phyloP scores from a whole-genome alignment of 2,888 invertebrate genomes.

The Athalia rosae region DNA sequence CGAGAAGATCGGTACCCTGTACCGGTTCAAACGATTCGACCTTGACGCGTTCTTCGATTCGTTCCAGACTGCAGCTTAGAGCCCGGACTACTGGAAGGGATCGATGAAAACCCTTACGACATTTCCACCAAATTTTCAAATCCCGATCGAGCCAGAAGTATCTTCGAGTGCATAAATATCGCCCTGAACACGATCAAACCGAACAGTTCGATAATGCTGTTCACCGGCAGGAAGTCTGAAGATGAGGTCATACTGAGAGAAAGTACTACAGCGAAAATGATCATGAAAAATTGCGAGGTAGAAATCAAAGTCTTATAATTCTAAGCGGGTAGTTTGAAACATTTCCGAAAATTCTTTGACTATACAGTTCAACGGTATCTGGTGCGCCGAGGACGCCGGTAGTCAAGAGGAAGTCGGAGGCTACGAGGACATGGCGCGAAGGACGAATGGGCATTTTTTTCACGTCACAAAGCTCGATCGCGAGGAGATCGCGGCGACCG shows the following conservation, averaged over 20 bases:
- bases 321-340: neutral
- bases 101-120: neutral
- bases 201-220: constrained; percentile 47
- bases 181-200: constrained; percentile 43
- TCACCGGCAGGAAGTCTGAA: constrained; percentile 46
- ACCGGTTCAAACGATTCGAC: neutral
- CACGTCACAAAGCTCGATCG: constrained; percentile 37
- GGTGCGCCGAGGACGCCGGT: constrained; percentile 13
- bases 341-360: neutral
- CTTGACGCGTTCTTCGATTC: neutral
- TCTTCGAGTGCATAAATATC: constrained; percentile 33
- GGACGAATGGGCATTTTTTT: constrained; percentile 24
- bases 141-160: neutral
- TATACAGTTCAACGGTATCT: constrained; percentile 32
- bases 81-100: neutral
- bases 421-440: constrained; percentile 13
- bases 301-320: neutral
- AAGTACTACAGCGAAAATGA: constrained; percentile 39
- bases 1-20: too few species aligned
- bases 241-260: constrained; percentile 36
- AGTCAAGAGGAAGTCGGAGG: neutral
- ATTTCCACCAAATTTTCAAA: neutral
- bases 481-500: neutral
- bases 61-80: constrained; percentile 29
- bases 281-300: constrained; percentile 21